These are phyloP conservation scores for Alosa sapidissima DNA, from an alignment of 2,797 vertebrate genomes.

Conservation along the genomic window DNA sequence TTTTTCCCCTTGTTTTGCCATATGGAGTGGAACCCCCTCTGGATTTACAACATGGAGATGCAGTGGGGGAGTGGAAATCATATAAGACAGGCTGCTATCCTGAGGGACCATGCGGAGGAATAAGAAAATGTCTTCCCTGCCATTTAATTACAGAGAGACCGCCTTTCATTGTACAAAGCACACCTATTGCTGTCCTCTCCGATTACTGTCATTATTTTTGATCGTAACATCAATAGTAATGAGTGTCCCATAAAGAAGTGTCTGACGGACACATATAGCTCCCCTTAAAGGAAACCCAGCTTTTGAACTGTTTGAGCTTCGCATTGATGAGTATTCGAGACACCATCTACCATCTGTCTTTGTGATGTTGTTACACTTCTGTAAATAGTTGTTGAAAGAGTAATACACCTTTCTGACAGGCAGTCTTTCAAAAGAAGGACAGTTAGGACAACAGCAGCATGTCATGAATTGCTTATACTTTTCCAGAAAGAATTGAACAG, in stretches of 20 bases:
- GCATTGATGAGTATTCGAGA: neutral
- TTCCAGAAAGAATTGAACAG: neutral
- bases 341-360: neutral
- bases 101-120: neutral
- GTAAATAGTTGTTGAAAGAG: neutral
- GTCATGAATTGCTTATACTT: neutral
- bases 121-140: conserved; percentile 4
- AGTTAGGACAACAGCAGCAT: neutral
- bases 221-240: conserved; percentile 15
- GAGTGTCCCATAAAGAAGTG: neutral
- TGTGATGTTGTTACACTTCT: neutral
- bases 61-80: neutral
- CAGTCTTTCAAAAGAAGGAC: neutral
- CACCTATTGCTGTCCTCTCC: neutral
- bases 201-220: conserved; percentile 11
- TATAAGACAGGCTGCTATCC: conserved; percentile 8
- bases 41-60: neutral
- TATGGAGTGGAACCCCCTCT: conserved; percentile 26
- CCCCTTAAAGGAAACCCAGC: neutral
- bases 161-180: neutral
- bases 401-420: conserved; percentile 1
- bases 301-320: neutral
- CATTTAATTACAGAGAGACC: conserved; percentile 17
- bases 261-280: neutral
- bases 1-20: conserved; percentile 29